Evolutionary conservation across 2,113 vertebrate species (phyloP), one percentile per base, ranked within the genome.

Genomic region (Elephantulus edwardii): DNA sequence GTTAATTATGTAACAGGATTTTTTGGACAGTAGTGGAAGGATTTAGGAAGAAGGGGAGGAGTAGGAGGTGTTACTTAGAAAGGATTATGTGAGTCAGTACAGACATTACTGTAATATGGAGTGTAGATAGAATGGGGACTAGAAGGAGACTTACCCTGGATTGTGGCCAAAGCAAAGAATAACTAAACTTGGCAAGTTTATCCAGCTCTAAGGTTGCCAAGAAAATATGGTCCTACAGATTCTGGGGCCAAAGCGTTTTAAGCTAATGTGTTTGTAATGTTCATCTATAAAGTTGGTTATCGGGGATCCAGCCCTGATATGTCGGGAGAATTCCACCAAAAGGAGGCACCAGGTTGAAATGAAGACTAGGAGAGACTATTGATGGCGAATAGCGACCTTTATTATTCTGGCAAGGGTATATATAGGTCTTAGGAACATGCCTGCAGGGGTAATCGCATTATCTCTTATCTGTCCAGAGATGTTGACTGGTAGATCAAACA

Each of bases 111-210:
- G 85, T 77, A 70, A 87, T 89, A 89, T 6, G 33, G 54, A 20
- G n/a, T 46, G 56, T 11, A 38, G 70, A 38, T 19, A 30, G 64
- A 71, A 30, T n/a, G 3, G 35, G 82, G 72, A 83, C 26, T 2
- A 76, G 48, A 46, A 46, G 78, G 46, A 88, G 46, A 81, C 16
- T 88, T 58, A 52, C 22, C 38, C 66, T 91, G 54, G 88, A 91
- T 11, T 74, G 77, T 54, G 46, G 86, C 90, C 92, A 96, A 95
- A 86, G 58, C 88, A 89, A 95, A 89, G 9, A 92, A 66, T n/a
- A 72, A 86, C 20, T 44, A 68, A 48, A 48, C 44, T 74, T 71
- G 71, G 72, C 79, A 44, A 44, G 58, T 83, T 89, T 87, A 87
- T 74, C 35, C 33, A 84, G 82, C 19, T 64, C 54, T 12, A 6